Base-by-base conservation (phyloP, 2,113 vertebrate species). In the Sceloporus undulatus region DNA sequence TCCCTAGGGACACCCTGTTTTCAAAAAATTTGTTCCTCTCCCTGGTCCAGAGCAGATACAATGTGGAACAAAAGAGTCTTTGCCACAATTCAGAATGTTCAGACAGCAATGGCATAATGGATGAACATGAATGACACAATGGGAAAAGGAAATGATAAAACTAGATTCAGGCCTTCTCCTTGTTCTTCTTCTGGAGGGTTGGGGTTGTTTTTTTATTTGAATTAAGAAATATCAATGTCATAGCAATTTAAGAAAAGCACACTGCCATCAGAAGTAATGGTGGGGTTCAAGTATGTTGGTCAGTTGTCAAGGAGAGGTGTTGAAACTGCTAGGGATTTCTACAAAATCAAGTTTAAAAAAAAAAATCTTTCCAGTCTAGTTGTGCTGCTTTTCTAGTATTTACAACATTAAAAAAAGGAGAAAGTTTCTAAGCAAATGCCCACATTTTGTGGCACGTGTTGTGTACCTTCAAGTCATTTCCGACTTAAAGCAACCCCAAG, bases 1-100 rank as follows among this genome's bases (percentile, higher is more conserved):
- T 71, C 54, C 77, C 23, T 13, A 59, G 14, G 48, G n/a, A 59
- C 71, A 87, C 4, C 13, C 52, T 40, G 19, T 40, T 71, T 73
- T 29, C 16, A n/a, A 80, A 87, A 80, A 87, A 80, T 87, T 18
- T 73, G 77, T 73, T 80, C 85, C 66, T 71, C n/a, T 87, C 52
- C 77, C 48, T 40, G 14, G 48, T 80, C 77, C 38, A 56, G 66
- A 80, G 25, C 56, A 29, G 59, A 74, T 38, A 14, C 29, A 84
- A 74, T 40, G 40, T 8, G 42, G 42, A 70, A 56, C 48, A 74
- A 73, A 73, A 84, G 70, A 52, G 16, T 1, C 21, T 38, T 59
- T 56, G 21, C 38, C 38, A 79, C 16, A n/a, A 21, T 74, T 52
- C 68, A 25, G 68, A 54, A 25, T 84, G 48, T 27, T 56, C 70